phyloP scores from a whole-genome alignment of 35 echinoderm and acorn worm species.

The Ptychodera flava region DNA sequence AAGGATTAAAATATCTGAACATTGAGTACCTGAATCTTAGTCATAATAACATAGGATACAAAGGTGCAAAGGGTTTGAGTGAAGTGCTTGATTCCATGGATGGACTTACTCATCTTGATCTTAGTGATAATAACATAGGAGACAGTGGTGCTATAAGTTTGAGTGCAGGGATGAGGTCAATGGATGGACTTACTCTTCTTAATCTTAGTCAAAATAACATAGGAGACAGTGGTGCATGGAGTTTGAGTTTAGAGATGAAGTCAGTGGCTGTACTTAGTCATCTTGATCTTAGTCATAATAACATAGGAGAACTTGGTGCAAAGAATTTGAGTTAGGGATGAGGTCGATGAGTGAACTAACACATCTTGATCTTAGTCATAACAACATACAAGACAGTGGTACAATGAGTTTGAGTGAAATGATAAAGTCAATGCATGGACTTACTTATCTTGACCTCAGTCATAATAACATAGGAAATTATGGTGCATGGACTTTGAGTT shows the following conservation, averaged over 20 bases:
- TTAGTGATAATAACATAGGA: neutral
- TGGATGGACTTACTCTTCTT: neutral
- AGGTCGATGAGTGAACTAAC: neutral
- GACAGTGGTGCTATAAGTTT: neutral
- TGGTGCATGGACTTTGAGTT: neutral
- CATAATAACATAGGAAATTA: neutral
- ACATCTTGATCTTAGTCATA: neutral
- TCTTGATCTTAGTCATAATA: neutral
- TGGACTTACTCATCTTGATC: neutral
- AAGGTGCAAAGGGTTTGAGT: neutral
- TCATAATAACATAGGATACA: neutral
- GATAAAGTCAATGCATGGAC: neutral
- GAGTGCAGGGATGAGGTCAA: neutral
- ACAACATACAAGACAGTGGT: neutral
- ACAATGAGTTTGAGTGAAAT: neutral
- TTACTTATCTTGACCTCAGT: neutral
- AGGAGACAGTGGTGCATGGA: neutral
- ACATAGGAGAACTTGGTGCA: neutral
- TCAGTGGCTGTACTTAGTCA: neutral
- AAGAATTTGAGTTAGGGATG: neutral
- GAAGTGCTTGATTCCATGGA: neutral
- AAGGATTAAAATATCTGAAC: too few species aligned
- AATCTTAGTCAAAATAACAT: neutral
- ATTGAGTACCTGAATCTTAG: too few species aligned
- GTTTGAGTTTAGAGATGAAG: neutral